Evolutionary conservation across 92 coral and sea anemone species (phyloP), one percentile per base, ranked within the genome.

Genomic region (Blastomussa wellsi): DNA sequence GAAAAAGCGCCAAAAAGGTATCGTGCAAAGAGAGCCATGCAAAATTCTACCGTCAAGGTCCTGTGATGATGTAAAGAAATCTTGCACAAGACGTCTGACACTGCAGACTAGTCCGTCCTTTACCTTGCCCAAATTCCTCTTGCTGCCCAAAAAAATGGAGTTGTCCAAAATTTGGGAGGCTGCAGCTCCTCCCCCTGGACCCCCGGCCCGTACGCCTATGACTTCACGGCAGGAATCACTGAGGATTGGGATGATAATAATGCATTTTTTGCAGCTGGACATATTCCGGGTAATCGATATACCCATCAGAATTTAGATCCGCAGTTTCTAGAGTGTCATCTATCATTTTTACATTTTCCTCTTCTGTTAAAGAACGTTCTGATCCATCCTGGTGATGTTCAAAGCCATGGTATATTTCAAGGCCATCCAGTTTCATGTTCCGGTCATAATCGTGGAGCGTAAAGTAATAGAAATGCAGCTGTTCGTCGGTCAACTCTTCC

Each of bases 231-330:
- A 44, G 49, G 5, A 44, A 51, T 51, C 57, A 51, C 57, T 51
- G 22, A 51, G 57, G 57, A 51, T 51, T 51, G 13, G 15, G 19
- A 10, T 51, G 55, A 16, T 0, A 16, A 13, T 49, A 22, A 51
- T 24, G 65, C 12, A 0, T 1, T 0, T 33, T 8, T 57, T 36
- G 70, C 26, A 97, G 87, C 19, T 93, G 94, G 64, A 93, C 88
- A 89, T 90, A 95, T 60, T 95, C 98, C 9, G 98, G 90, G 78
- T 95, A 95, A 72, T 95, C 98, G 48, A 95, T 95, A 32, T 95
- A 95, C 32, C 98, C 98, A 88, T 95, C 98, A 65, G 92, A 90
- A 82, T 95, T 94, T 26, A 78, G 80, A 49, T 95, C 98, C 72
- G 92, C 97, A 62, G 90, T 92, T 24, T 70, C 78, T 15, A 93